Evolutionary conservation across 1,140 invertebrate species (phyloP).

Genomic region (Cataglyphis hispanica): DNA sequence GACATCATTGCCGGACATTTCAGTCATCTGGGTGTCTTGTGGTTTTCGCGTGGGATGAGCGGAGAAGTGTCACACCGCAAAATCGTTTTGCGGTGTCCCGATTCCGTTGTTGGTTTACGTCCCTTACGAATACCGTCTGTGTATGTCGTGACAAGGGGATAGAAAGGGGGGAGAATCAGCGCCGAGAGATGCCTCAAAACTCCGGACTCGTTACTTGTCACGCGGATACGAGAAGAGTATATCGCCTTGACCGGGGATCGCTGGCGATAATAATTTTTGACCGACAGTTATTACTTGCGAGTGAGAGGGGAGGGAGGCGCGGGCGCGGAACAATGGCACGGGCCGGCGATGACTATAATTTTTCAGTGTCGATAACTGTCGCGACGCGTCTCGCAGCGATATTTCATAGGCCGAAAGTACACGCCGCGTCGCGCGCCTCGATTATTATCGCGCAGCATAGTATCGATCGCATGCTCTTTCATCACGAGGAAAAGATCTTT

Average conservation of each 20-base stretch:
- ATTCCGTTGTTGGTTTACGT: slow-evolving; percentile 65
- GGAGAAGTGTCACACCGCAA: slow-evolving; percentile 39
- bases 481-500: neutral
- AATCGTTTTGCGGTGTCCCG: slow-evolving; percentile 46
- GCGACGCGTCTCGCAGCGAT: neutral
- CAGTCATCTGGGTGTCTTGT: slow-evolving; percentile 58
- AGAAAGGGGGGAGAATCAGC: neutral
- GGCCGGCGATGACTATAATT: slow-evolving; percentile 7
- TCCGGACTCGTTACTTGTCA: slow-evolving; percentile 22
- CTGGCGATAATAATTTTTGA: slow-evolving; percentile 54
- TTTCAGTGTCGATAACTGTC: slow-evolving; percentile 36
- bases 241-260: neutral
- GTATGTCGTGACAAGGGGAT: neutral
- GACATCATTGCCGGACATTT: neutral
- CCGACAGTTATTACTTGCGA: slow-evolving; percentile 57
- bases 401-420: slow-evolving; percentile 21
- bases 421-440: neutral
- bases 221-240: slow-evolving; percentile 9
- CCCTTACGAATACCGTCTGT: neutral
- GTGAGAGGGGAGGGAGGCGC: neutral
- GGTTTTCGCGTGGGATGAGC: slow-evolving; percentile 66
- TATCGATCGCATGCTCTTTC: neutral
- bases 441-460: slow-evolving; percentile 20
- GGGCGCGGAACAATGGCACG: slow-evolving; percentile 13
- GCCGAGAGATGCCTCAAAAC: neutral